Evolutionary conservation across 2,888 invertebrate species (phyloP).

Genomic region (Pseudococcus viburni): DNA sequence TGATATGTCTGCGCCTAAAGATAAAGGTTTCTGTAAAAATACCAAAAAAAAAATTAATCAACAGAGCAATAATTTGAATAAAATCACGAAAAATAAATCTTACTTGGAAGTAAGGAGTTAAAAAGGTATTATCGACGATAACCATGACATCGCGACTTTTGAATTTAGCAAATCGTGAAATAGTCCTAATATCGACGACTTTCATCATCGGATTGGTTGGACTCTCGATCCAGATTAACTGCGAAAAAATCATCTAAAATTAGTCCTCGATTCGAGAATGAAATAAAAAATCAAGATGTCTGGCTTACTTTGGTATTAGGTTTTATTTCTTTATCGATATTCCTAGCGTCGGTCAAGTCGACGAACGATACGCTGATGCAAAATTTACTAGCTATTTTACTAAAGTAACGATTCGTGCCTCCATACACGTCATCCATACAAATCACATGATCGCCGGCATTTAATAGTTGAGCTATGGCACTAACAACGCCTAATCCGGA

Average conservation of each 20-base stretch:
- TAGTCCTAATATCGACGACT: constrained; percentile 86
- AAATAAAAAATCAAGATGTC: neutral
- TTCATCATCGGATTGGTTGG: constrained; percentile 96
- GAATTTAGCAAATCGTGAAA: constrained; percentile 77
- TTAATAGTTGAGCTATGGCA: constrained; percentile 82
- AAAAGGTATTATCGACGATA: constrained; percentile 94
- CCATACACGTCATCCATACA: constrained; percentile 96
- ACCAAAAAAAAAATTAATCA: neutral
- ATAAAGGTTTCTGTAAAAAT: constrained; percentile 81
- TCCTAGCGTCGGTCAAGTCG: constrained; percentile 80
- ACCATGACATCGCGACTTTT: constrained; percentile 76
- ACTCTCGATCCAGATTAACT: constrained; percentile 94
- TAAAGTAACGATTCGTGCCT: constrained; percentile 85
- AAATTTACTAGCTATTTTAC: constrained; percentile 77
- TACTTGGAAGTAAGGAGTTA: constrained; percentile 88
- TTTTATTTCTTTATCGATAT: constrained; percentile 80
- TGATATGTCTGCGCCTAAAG: constrained; percentile 91
- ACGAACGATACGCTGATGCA: constrained; percentile 84
- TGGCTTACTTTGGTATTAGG: constrained; percentile 85
- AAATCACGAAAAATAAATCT: constrained; percentile 64
- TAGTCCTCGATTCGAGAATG: neutral
- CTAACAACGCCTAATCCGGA: constrained; percentile 93
- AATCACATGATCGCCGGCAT: constrained; percentile 90
- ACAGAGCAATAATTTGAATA: neutral
- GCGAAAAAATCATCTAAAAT: constrained; percentile 69